Percentiles rank a stretch among this genome's conserved stretches.
phyloP scores from a whole-genome alignment of 2,797 vertebrate species.

The Nannoperca australis region DNA sequence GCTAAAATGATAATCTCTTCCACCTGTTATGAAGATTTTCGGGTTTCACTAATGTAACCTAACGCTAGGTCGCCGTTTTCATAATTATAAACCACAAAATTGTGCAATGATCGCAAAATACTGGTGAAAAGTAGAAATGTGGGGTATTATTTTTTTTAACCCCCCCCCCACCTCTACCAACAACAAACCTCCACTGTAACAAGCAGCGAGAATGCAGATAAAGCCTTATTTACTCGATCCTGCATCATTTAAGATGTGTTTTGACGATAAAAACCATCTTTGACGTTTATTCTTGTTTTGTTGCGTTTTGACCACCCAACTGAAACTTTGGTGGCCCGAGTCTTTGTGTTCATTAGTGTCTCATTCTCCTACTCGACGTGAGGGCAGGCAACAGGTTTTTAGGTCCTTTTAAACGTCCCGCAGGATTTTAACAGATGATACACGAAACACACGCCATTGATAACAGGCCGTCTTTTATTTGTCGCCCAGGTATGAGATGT shows the following conservation, averaged over 20 bases:
- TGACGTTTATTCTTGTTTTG: constrained; percentile 1
- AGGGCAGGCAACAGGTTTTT: constrained; percentile 81
- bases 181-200: background rate
- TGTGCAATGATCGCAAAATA: background rate
- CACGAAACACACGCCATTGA: constrained; percentile 8
- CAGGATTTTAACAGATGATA: constrained; percentile 36
- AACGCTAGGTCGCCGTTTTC: too few species aligned
- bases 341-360: constrained; percentile 75
- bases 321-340: constrained; percentile 62
- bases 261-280: accelerated
- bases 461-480: background rate
- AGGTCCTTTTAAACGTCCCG: constrained; percentile 57
- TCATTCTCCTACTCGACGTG: constrained; percentile 53
- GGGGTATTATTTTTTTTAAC: background rate
- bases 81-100: too few species aligned
- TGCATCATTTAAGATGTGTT: background rate
- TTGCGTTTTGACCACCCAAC: constrained; percentile 8
- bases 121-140: background rate
- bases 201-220: background rate
- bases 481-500: constrained; percentile 5
- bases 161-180: background rate
- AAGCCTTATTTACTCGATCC: background rate
- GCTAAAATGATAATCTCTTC: background rate
- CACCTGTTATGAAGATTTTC: constrained; percentile 23
- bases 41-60: background rate